A percentile compares a stretch with the other conserved stretches of the same genome.
Conservation (phyloP, 2,113 vertebrate genomes). For the Paradoxurus hermaphroditus region DNA sequence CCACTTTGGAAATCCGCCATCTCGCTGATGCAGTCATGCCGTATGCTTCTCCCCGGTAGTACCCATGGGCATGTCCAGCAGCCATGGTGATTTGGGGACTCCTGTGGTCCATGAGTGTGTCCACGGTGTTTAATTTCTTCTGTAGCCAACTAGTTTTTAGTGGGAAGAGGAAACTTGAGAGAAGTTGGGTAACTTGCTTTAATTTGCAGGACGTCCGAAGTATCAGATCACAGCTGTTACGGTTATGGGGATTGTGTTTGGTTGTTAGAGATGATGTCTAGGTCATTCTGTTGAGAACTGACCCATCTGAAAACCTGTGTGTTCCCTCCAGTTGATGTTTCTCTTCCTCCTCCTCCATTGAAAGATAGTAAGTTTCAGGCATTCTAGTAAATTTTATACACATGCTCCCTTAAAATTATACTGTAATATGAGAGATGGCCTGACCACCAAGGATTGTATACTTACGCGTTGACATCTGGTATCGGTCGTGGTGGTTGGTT, state of each 20-base stretch:
- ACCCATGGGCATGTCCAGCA: not conserved
- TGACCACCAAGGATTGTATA: not conserved
- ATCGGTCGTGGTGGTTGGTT: not conserved
- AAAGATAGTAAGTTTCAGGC: not conserved
- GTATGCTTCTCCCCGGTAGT: not conserved
- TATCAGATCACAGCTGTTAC: not conserved
- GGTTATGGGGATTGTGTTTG: not conserved
- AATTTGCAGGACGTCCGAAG: not conserved
- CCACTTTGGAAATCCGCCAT: not conserved
- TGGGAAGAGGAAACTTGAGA: not conserved
- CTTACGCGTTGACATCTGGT: not conserved
- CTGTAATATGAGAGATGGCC: not conserved
- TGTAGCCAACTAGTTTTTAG: constrained; percentile 3
- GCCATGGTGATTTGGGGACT: not conserved
- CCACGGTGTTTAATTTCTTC: not conserved
- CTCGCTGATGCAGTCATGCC: not conserved
- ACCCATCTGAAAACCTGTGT: not conserved
- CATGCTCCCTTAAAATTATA: not conserved
- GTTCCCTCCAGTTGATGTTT: not conserved
- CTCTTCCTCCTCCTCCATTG: no score
- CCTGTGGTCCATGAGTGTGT: not conserved
- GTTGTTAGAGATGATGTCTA: not conserved
- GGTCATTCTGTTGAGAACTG: not conserved
- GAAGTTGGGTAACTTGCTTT: not conserved
- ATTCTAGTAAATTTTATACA: not conserved